phyloP scores from a whole-genome alignment of 2,113 vertebrate genomes.

The Arvicanthis niloticus region DNA sequence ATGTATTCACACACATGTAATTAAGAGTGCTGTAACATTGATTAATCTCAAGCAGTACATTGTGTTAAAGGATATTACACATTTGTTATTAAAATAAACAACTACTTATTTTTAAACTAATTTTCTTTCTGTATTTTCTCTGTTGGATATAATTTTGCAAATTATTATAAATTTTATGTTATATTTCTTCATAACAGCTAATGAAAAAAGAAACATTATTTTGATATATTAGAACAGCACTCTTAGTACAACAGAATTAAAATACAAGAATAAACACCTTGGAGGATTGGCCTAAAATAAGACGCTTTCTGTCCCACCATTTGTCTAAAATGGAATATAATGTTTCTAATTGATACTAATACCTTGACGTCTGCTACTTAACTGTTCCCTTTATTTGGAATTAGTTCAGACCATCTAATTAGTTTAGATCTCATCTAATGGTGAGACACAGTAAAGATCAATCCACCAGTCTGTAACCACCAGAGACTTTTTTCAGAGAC shows the following conservation, averaged over 20 bases:
- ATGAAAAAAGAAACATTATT: background rate
- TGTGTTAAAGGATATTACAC: background rate
- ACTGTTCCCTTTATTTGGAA: background rate
- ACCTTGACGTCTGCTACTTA: background rate
- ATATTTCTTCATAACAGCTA: background rate
- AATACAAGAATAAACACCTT: background rate
- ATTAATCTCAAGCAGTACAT: background rate
- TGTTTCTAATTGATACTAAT: background rate
- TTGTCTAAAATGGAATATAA: background rate
- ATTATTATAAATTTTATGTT: background rate
- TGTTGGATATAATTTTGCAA: background rate
- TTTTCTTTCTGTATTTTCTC: background rate
- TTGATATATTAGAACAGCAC: background rate
- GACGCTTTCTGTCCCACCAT: background rate
- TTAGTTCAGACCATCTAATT: background rate
- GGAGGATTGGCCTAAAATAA: background rate
- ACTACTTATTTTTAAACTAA: background rate
- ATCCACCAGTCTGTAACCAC: background rate
- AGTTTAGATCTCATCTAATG: background rate
- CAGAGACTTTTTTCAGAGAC: background rate
- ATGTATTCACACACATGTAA: background rate
- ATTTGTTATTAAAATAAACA: background rate
- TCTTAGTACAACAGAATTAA: background rate
- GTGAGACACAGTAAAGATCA: background rate
- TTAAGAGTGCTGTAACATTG: background rate